Conservation (phyloP, 2,113 vertebrate genomes). For the Odontophorus gujanensis region DNA sequence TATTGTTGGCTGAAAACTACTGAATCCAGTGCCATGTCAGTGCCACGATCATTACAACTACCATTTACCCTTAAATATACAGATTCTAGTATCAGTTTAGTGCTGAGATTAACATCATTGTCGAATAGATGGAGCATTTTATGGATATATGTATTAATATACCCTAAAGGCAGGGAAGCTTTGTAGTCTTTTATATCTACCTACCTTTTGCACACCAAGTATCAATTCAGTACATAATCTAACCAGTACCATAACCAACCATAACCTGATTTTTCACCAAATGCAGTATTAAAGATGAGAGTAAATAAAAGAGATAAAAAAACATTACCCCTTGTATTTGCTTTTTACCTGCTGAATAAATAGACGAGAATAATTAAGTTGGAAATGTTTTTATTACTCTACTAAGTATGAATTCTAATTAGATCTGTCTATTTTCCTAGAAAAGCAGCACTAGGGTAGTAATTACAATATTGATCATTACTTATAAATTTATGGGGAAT, state of each 20-base stretch:
- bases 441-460: neutral
- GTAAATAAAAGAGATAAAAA: neutral
- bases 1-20: neutral
- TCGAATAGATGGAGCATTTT: conserved; percentile 15
- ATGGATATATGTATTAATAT: conserved; percentile 12
- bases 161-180: conserved; percentile 11
- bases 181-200: neutral
- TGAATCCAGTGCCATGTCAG: neutral
- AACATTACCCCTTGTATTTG: neutral
- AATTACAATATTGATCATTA: neutral
- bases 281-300: neutral
- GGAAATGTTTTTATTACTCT: neutral
- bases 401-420: neutral
- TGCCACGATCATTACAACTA: neutral
- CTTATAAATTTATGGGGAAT: neutral
- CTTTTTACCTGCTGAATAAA: conserved; percentile 17
- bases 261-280: neutral
- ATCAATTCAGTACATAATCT: neutral
- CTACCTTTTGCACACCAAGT: neutral
- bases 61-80: neutral
- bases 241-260: neutral
- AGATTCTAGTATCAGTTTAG: neutral
- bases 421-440: neutral
- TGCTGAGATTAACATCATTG: neutral
- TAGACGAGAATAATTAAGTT: neutral